Conservation (phyloP, 1,140 invertebrate genomes). For the Drosophila pachea region DNA sequence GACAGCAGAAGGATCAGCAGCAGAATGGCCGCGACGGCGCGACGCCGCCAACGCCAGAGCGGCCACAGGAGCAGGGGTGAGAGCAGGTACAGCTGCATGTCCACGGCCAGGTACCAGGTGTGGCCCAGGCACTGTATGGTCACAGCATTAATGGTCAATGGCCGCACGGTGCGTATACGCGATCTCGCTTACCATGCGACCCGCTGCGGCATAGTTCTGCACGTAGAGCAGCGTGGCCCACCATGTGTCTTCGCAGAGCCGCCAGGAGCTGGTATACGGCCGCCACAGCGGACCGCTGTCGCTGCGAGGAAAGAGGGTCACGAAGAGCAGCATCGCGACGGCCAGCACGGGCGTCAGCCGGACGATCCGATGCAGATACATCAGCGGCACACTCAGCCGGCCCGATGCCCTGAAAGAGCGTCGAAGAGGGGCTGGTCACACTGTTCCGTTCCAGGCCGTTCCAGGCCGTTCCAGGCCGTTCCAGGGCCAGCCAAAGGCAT, state of each 20-base stretch:
- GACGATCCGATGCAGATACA: slow-evolving; percentile 74
- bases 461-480: not conserved
- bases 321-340: slow-evolving; percentile 62
- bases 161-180: too few species aligned
- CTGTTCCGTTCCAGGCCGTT: too few species aligned
- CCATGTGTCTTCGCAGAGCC: slow-evolving; percentile 64
- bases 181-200: slow-evolving; percentile 56
- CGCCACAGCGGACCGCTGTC: slow-evolving; percentile 70
- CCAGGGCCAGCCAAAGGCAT: not conserved
- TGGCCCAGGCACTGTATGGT: slow-evolving; percentile 89
- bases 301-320: slow-evolving; percentile 56
- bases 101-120: slow-evolving; percentile 93
- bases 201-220: slow-evolving; percentile 70
- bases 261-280: slow-evolving; percentile 43
- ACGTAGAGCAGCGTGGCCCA: slow-evolving; percentile 74
- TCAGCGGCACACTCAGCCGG: slow-evolving; percentile 57
- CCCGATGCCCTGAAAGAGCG: slow-evolving; percentile 37
- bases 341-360: slow-evolving; percentile 69
- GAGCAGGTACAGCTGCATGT: slow-evolving; percentile 90
- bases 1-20: slow-evolving; percentile 53
- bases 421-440: fast-evolving
- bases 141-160: not conserved
- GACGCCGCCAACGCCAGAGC: slow-evolving; percentile 82
- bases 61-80: slow-evolving; percentile 86
- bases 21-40: slow-evolving; percentile 43